Percentiles rank a stretch among this genome's conserved stretches.
phyloP scores from a whole-genome alignment of 2,113 vertebrate species.

The Otolemur garnettii region DNA sequence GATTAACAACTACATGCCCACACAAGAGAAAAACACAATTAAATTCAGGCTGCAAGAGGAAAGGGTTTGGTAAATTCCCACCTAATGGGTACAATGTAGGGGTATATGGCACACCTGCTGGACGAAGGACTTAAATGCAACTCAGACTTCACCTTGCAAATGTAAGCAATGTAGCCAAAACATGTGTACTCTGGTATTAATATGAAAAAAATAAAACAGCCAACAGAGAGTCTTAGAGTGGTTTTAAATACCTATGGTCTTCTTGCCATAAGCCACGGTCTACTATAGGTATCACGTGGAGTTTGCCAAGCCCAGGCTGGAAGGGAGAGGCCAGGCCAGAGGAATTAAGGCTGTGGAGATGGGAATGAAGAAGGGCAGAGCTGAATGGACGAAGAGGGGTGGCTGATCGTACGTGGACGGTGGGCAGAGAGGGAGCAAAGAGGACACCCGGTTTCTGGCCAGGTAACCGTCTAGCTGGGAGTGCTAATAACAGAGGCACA shows the following conservation, averaged over 20 bases:
- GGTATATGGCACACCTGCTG: too few relatives aligned
- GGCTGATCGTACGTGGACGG: rapidly evolving
- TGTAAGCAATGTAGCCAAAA: too few relatives aligned
- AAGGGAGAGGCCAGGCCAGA: neutral
- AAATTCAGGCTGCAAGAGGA: too few relatives aligned
- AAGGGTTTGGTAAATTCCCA: too few relatives aligned
- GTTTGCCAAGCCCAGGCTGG: neutral
- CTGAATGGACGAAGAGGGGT: neutral
- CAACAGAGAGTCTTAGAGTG: neutral
- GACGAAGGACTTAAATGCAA: too few relatives aligned
- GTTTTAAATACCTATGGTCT: neutral
- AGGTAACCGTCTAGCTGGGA: neutral
- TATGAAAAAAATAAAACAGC: neutral
- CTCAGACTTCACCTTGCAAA: too few relatives aligned
- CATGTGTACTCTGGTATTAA: too few relatives aligned
- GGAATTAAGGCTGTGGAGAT: neutral
- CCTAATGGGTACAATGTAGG: too few relatives aligned
- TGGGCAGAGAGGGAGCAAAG: neutral
- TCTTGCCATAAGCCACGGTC: neutral
- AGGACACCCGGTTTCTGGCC: neutral
- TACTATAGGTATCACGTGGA: neutral
- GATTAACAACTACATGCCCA: too few relatives aligned
- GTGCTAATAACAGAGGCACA: neutral
- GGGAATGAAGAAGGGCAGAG: neutral
- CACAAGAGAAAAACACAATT: too few relatives aligned